Base-by-base conservation (phyloP, 2,113 vertebrate genomes). In the Columba livia region DNA sequence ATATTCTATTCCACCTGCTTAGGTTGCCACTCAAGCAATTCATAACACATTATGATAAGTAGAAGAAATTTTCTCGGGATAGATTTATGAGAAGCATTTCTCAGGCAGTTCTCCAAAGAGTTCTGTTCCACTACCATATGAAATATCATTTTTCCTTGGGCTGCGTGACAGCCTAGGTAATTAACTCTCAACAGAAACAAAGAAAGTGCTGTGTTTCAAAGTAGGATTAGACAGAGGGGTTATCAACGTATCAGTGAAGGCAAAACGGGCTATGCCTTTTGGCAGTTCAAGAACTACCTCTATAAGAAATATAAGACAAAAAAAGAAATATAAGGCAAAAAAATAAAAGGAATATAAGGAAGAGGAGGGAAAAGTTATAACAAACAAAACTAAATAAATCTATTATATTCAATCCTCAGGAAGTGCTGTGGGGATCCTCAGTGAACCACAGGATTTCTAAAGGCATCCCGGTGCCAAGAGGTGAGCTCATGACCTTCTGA, bases 171-270 rank as follows among this genome's bases (percentile, higher is more conserved):
- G 85, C 77, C 64, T 71, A 60, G 82, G 84, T 97, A 97, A 97
- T 96, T 95, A 94, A 95, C 93, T 94, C 93, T 96, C 85, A 85
- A 67, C 65, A 97, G 89, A 96, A 93, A 96, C 83, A 95, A 94
- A 95, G 90, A 48, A 90, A 89, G 71, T 77, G 77, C 74, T 78
- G 95, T 81, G 67, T 85, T 95, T 88, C 69, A 85, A 94, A 81
- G 96, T 29, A 91, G 65, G 31, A 75, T 92, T 90, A 96, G 85
- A 88, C 91, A 94, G 61, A 96, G 88, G 81, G 60, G 71, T 95
- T 96, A 96, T 93, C 90, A 94, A 53, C 92, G 81, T 87, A 96
- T 94, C 93, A 94, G 71, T 54, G n/a, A 83, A 88, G 48, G 88
- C 44, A 93, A 95, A 96, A 92, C 5, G 60, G 84, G 85, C 54